A percentile compares a stretch with the other conserved stretches of the same genome.
Evolutionary conservation across 2,888 invertebrate species (phyloP).

Genomic region (Acleris emargana): DNA sequence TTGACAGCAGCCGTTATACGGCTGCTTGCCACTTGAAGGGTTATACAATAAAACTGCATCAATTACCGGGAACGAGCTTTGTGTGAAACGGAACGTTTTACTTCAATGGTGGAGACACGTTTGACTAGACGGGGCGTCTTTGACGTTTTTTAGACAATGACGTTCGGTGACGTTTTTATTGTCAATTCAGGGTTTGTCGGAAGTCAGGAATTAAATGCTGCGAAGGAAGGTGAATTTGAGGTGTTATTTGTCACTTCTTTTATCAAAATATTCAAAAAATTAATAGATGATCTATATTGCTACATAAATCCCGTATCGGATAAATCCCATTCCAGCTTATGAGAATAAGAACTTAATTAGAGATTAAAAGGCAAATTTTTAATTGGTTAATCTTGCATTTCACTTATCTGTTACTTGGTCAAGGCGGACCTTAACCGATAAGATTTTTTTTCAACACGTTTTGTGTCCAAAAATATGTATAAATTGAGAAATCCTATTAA

Average conservation of each 20-base stretch:
- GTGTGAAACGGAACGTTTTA: conserved; percentile 47
- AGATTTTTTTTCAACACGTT: too few relatives aligned
- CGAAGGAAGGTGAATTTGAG: conserved; percentile 41
- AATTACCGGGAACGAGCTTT: conserved; percentile 44
- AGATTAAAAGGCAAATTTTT: too few relatives aligned
- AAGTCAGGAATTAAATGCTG: conserved; percentile 45
- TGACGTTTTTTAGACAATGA: conserved; percentile 37
- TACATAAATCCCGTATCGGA: too few relatives aligned
- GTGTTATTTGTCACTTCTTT: conserved; percentile 23
- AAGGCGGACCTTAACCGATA: too few relatives aligned
- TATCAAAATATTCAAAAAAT: background rate
- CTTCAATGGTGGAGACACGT: conserved; percentile 51
- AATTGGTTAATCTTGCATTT: too few relatives aligned
- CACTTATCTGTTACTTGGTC: too few relatives aligned
- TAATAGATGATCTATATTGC: background rate
- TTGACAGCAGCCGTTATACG: too few relatives aligned
- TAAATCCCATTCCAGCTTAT: too few relatives aligned
- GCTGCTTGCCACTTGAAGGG: too few relatives aligned
- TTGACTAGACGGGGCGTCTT: conserved; percentile 43
- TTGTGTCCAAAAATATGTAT: too few relatives aligned
- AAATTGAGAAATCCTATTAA: too few relatives aligned
- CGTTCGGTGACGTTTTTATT: conserved; percentile 40
- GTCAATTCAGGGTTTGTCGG: conserved; percentile 46
- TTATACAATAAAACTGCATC: conserved; percentile 43
- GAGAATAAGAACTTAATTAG: too few relatives aligned